These are phyloP conservation scores for Pristionchus japonicus DNA, from an alignment of 2,888 invertebrate genomes.

Conservation along the genomic window DNA sequence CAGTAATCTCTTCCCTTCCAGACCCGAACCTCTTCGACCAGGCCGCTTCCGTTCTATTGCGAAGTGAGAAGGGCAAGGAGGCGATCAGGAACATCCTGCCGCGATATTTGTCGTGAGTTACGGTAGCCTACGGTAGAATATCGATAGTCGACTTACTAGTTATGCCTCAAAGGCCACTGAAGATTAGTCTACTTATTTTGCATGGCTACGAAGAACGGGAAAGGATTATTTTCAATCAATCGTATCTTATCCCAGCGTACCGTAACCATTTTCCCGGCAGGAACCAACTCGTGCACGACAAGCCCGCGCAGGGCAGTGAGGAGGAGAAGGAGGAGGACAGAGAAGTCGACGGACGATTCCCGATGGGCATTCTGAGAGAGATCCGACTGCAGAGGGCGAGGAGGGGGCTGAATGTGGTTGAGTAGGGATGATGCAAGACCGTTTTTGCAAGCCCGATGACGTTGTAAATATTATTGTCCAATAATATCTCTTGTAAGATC, in stretches of 20 bases:
- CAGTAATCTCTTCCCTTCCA: neutral
- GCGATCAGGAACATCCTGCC: neutral
- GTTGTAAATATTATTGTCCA: neutral
- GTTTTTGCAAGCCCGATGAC: too few species aligned
- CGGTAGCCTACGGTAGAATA: neutral
- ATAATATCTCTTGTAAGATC: neutral
- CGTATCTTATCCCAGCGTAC: neutral
- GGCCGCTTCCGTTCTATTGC: neutral
- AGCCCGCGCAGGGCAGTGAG: neutral
- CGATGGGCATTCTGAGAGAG: neutral
- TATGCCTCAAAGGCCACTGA: neutral
- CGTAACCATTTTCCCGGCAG: neutral
- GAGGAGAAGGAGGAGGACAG: neutral
- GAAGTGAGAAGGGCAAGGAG: neutral
- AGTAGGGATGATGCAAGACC: neutral
- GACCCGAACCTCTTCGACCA: slow-evolving; percentile 29
- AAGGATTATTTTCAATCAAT: neutral
- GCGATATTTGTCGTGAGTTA: slow-evolving; percentile 20
- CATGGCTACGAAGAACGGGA: neutral
- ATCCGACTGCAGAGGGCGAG: neutral
- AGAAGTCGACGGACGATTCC: neutral
- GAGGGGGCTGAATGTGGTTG: neutral
- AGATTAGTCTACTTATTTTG: neutral
- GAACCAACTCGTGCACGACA: slow-evolving; percentile 26
- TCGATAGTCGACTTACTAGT: too few species aligned